A percentile compares a stretch with the other conserved stretches of the same genome.
Evolutionary conservation across 1,140 invertebrate genomes (phyloP).

Genomic region (Aphis gossypii): DNA sequence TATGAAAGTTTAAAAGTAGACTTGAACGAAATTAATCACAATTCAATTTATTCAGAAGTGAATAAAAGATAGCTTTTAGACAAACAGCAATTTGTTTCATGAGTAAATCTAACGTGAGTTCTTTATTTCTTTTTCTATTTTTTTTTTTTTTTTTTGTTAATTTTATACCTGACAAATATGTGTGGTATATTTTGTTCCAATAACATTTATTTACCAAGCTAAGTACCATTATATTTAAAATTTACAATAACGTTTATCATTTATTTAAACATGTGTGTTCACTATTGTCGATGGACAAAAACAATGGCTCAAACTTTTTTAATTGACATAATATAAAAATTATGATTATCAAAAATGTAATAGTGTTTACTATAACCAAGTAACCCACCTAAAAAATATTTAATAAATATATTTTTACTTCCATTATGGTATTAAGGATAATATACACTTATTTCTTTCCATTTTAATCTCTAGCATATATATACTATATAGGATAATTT

Average conservation of each 20-base stretch:
- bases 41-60: slow-evolving; percentile 59
- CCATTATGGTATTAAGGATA: slow-evolving; percentile 6
- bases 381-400: not conserved
- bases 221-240: slow-evolving; percentile 40
- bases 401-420: not conserved
- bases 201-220: slow-evolving; percentile 17
- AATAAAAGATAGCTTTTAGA: slow-evolving; percentile 57
- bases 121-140: slow-evolving; percentile 13
- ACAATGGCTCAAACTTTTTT: not conserved
- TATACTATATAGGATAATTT: not conserved
- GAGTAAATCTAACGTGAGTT: slow-evolving; percentile 29
- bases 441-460: not conserved
- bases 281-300: not conserved
- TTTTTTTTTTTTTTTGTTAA: slow-evolving; percentile 30
- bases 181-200: slow-evolving; percentile 28
- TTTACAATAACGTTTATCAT: not conserved
- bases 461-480: not conserved
- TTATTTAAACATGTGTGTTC: slow-evolving; percentile 2
- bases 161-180: slow-evolving; percentile 52
- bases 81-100: not conserved
- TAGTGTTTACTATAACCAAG: not conserved
- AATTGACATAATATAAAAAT: not conserved
- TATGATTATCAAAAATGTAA: not conserved
- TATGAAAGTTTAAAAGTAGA: slow-evolving; percentile 60
- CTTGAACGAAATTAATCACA: slow-evolving; percentile 61